Conservation (phyloP, 1,140 invertebrate genomes). For the Gonioctena quinquepunctata region DNA sequence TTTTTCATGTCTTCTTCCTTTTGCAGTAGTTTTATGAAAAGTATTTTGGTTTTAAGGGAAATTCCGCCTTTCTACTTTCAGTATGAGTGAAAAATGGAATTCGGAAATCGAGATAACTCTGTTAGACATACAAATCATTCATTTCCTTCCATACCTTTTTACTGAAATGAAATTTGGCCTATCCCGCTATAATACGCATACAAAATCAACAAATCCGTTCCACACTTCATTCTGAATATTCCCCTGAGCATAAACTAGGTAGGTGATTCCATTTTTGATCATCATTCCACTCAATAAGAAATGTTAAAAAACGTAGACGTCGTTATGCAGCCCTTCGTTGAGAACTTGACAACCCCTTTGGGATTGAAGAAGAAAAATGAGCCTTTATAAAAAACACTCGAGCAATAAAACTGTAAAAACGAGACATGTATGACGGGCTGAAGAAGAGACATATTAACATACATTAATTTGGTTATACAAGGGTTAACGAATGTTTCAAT, state of each 20-base stretch:
- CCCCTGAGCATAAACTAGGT: neutral
- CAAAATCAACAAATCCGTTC: too few species aligned
- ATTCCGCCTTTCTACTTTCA: too few species aligned
- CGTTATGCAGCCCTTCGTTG: constrained; percentile 19
- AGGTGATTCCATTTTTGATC: neutral
- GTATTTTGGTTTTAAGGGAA: too few species aligned
- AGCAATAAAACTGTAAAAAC: constrained; percentile 37
- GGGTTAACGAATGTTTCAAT: neutral
- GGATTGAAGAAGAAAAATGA: constrained; percentile 40
- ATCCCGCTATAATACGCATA: too few species aligned
- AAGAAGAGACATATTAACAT: constrained; percentile 2
- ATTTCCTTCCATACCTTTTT: too few species aligned
- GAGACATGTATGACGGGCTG: constrained; percentile 14
- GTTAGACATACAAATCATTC: too few species aligned
- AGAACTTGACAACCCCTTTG: constrained; percentile 38
- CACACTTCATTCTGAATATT: too few species aligned
- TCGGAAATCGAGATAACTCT: too few species aligned
- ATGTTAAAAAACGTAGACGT: constrained; percentile 13
- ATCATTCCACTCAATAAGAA: neutral
- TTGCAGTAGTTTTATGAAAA: too few species aligned
- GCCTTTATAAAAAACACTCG: constrained; percentile 43
- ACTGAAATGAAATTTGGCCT: too few species aligned
- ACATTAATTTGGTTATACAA: constrained; percentile 8
- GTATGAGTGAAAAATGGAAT: too few species aligned
- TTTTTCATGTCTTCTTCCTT: too few species aligned